Percentiles rank a stretch among this genome's conserved stretches.
Evolutionary conservation across 2,113 vertebrate genomes (phyloP).

Genomic region (Acinonyx jubatus): DNA sequence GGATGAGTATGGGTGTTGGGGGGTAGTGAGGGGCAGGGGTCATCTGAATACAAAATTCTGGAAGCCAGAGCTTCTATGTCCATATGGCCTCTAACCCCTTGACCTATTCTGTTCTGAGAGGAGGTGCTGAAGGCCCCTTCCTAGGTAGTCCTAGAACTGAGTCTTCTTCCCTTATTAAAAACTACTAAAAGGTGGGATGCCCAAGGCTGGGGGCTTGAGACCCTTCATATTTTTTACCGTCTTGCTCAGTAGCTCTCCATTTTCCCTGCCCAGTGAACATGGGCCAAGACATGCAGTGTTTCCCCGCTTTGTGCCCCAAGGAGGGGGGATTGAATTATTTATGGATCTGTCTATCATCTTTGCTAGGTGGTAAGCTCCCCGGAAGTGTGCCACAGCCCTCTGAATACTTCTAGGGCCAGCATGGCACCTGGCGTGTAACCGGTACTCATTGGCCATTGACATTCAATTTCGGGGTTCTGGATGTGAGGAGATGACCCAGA

Average conservation of each 20-base stretch:
- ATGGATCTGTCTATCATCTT: not conserved
- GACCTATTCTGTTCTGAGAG: not conserved
- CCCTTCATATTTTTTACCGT: not conserved
- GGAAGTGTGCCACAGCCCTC: not conserved
- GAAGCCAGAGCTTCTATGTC: not conserved
- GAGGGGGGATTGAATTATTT: not conserved
- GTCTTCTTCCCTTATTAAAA: not conserved
- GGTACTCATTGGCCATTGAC: not conserved
- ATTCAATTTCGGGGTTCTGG: not conserved
- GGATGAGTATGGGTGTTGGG: not conserved
- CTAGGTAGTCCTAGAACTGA: not conserved
- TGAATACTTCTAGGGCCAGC: not conserved
- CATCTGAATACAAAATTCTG: slow-evolving; percentile 20
- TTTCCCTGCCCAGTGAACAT: not conserved
- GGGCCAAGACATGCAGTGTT: not conserved
- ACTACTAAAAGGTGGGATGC: not conserved
- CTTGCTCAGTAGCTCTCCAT: not conserved
- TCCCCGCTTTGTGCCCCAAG: not conserved
- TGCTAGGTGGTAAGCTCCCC: not conserved
- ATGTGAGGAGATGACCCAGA: not conserved
- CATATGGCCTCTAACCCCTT: not conserved
- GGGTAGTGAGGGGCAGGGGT: not conserved
- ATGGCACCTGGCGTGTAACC: not conserved
- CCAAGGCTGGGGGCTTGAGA: not conserved
- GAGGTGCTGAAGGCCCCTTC: not conserved